Base-by-base conservation (phyloP, 2,797 vertebrate species). In the Sylvilagus floridanus region DNA sequence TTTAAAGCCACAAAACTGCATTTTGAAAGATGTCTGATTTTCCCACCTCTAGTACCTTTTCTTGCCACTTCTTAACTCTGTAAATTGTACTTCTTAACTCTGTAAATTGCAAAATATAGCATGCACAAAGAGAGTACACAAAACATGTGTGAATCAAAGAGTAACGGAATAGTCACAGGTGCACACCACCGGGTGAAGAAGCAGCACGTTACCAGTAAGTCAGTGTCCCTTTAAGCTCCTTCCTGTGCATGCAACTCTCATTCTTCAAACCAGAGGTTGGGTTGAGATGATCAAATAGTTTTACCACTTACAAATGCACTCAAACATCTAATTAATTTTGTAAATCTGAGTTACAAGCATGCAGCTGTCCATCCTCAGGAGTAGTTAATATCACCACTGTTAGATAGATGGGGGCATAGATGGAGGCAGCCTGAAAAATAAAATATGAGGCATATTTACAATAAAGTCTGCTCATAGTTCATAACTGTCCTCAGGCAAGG, bases 21-120 rank as follows among this genome's bases (percentile, higher is more conserved):
- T 47, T 75, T 90, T 75, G 69, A 60, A 93, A 84, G 57, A 50
- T 30, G n/a, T 69, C 19, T 17, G 24, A 28, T 68, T 92, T 87
- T 87, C 19, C 24, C 17, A 78, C 1, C 17, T 66, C 10, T 54
- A 57, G 30, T 66, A 24, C 0, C 16, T 30, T 26, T 50, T 60
- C 42, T 73, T 12, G 50, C 6, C 0, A 22, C 19, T 72, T 84
- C 50, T n/a, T 26, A 7, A 76, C 42, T 24, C 28, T 75, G 35
- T 37, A 73, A 73, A 73, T 37, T 63, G n/a, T 0, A 26, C 19
- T 72, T 84, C 50, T n/a, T 26, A 6, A 76, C 42, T 24, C 28
- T 76, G 17, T 10, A 84, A 77, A 81, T 26, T 32, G 7, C 73
- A 17, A 73, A 86, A 84, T 60, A 8, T 22, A 37, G 13, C 76